Conservation (phyloP, 2,888 invertebrate species). For the Melinaea marsaeus region DNA sequence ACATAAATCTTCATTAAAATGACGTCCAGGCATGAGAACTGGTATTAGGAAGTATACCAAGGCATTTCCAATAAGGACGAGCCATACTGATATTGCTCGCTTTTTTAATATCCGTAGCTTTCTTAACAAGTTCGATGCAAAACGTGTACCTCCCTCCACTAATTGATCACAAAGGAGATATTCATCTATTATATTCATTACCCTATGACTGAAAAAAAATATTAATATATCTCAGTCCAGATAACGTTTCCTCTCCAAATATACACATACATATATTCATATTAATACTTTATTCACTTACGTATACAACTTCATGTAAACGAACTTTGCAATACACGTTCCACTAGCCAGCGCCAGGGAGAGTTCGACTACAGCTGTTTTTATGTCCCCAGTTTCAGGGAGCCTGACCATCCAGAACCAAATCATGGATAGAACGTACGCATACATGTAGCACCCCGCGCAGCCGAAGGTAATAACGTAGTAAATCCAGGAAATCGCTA, state of each 20-base stretch:
- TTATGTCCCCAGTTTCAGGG: constrained; percentile 38
- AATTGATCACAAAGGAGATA: constrained; percentile 40
- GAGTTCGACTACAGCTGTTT: constrained; percentile 40
- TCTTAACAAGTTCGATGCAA: constrained; percentile 40
- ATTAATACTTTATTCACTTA: not conserved
- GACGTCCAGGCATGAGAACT: constrained; percentile 44
- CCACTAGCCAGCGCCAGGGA: constrained; percentile 45
- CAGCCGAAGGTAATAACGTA: constrained; percentile 48
- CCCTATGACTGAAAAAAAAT: constrained; percentile 36
- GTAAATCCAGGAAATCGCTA: constrained; percentile 38
- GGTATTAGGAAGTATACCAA: constrained; percentile 41
- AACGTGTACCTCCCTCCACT: constrained; percentile 39
- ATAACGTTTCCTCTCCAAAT: not conserved
- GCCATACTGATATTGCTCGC: constrained; percentile 50
- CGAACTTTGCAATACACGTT: constrained; percentile 42
- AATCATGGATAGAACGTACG: not conserved
- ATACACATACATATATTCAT: not conserved
- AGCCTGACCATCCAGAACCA: constrained; percentile 11
- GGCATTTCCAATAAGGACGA: constrained; percentile 45
- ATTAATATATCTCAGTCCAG: not conserved
- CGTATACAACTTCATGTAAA: constrained; percentile 39
- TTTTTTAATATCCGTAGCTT: constrained; percentile 45
- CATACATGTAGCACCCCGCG: constrained; percentile 35
- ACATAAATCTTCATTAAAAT: not conserved
- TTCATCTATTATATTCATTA: constrained; percentile 40